Base-by-base conservation (phyloP, 2,888 invertebrate genomes). In the Tetragonula carbonaria region DNA sequence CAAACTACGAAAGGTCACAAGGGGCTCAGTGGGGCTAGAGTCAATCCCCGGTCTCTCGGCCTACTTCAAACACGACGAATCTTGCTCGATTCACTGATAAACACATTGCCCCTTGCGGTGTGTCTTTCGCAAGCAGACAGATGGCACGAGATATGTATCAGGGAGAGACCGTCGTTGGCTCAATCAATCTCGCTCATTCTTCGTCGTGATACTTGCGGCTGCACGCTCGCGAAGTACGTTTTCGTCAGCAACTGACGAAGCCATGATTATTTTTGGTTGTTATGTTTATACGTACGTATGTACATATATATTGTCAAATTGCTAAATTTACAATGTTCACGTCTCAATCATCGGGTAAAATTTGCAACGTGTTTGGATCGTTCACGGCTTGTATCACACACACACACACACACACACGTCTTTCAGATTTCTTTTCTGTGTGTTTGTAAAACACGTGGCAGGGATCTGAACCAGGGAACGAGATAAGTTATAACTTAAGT, bases 1-100 rank as follows among this genome's bases (percentile, higher is more conserved):
- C 89, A 74, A 86, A 87, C 86, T 86, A 86, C 80, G 86, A 88
- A 90, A 92, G 92, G 92, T 92, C 92, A 92, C 86, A 90, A 88
- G 85, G 87, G 87, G 87, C 85, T 84, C 74, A 53, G 62, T 65
- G 74, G 70, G 57, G 45, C 81, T 70, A 45, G 68, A 45, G 72
- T 72, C 57, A 59, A 21, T 33, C 57, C 57, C 57, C 76, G 57
- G 68, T 18, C 63, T 76, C 81, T 81, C 83, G 73, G 50, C 18
- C 63, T 70, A 82, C 77, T 85, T 85, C 63, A 72, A 80, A 75
- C 59, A 71, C 62, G 80, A 63, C 55, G 82, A 80, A 70, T 78
- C 77, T 67, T 67, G 53, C 65, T 55, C 80, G 63, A 68, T 70
- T 28, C 67, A 73, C 72, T 81, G 82, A 87, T 88, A 86, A 88